Conservation (phyloP, 2,797 vertebrate species). For the Anolis apletophallus region DNA sequence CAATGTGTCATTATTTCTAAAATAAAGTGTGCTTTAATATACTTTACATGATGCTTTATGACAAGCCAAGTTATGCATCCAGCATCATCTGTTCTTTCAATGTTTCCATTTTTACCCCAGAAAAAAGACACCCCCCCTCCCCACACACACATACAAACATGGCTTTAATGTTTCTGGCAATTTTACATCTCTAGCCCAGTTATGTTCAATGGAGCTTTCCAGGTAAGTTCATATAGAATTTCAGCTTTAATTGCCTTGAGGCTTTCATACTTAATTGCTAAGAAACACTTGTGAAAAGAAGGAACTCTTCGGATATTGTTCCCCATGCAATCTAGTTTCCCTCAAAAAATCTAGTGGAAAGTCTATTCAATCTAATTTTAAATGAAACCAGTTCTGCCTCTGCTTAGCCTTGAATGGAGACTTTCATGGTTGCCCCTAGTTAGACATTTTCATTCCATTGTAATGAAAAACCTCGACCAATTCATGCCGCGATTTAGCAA, state of each 20-base stretch:
- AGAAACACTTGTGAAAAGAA: background rate
- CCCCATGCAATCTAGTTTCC: background rate
- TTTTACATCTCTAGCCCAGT: too few species aligned
- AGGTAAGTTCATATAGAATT: background rate
- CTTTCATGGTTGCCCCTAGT: background rate
- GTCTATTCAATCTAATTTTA: background rate
- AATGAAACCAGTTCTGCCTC: background rate
- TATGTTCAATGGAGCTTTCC: background rate
- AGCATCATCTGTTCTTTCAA: too few species aligned
- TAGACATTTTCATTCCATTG: constrained; percentile 32
- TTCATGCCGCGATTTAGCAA: constrained; percentile 19
- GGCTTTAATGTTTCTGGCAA: too few species aligned
- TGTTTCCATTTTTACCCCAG: too few species aligned
- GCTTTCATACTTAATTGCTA: background rate
- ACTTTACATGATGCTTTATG: too few species aligned
- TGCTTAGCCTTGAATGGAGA: constrained; percentile 4
- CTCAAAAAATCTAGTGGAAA: background rate
- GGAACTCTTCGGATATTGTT: background rate
- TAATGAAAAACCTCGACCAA: background rate
- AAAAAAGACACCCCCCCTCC: too few species aligned
- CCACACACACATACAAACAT: too few species aligned
- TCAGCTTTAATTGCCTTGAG: background rate
- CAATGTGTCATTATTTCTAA: too few species aligned
- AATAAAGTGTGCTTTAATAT: too few species aligned
- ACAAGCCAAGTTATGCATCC: too few species aligned